phyloP scores from a whole-genome alignment of 2,888 invertebrate species.

The Petrolisthes cinctipes region DNA sequence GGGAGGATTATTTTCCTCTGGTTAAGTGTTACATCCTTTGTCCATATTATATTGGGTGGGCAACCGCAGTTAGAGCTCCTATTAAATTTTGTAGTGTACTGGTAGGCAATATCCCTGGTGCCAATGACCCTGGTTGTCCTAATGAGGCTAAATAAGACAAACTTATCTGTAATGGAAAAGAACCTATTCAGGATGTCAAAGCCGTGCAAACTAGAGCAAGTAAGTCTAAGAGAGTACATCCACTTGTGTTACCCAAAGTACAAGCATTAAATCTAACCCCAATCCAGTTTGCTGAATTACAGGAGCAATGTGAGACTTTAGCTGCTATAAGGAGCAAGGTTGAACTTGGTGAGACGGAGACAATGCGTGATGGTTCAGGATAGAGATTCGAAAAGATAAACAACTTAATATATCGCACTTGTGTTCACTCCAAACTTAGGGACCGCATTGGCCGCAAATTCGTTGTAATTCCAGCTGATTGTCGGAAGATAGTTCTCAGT shows the following conservation, averaged over 20 bases:
- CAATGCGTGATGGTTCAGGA: background rate
- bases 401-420: too few species aligned
- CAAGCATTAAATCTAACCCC: background rate
- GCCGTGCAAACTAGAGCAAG: background rate
- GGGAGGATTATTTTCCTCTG: too few species aligned
- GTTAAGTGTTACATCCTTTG: slow-evolving; percentile 17
- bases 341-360: background rate
- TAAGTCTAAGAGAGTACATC: background rate
- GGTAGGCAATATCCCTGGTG: slow-evolving; percentile 10
- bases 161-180: too few species aligned
- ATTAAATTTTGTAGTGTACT: slow-evolving; percentile 16
- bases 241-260: background rate
- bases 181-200: background rate
- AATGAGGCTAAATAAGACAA: background rate
- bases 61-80: background rate
- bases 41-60: slow-evolving; percentile 16
- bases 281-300: background rate
- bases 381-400: background rate
- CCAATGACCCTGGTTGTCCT: background rate
- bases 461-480: too few species aligned
- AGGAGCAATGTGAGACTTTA: slow-evolving; percentile 8
- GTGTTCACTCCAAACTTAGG: too few species aligned
- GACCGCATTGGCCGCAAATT: too few species aligned
- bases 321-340: background rate
- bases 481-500: too few species aligned